phyloP scores from a whole-genome alignment of 2,888 invertebrate species.

The Gerris lacustris region DNA sequence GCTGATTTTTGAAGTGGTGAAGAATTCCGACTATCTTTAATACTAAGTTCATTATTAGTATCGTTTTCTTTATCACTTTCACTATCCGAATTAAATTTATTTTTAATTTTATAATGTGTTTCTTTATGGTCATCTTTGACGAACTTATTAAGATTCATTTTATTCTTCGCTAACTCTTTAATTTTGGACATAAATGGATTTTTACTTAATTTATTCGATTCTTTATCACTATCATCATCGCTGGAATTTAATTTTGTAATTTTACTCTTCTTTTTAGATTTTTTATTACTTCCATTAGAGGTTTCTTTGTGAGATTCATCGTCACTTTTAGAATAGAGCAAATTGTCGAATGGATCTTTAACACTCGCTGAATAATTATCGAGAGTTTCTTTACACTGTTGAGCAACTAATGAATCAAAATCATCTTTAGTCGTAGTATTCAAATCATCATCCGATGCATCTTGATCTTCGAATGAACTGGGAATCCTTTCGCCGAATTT shows the following conservation, averaged over 20 bases:
- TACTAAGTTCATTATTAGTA: too few species aligned
- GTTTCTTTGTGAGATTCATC: neutral
- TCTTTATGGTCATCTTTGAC: neutral
- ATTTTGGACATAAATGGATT: neutral
- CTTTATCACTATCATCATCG: neutral
- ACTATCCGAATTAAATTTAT: neutral
- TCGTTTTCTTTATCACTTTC: slow-evolving; percentile 3
- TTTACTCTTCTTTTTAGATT: neutral
- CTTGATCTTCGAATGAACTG: neutral
- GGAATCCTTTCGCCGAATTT: neutral
- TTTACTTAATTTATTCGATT: neutral
- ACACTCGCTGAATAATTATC: neutral
- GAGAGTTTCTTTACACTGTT: neutral
- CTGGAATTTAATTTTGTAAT: neutral
- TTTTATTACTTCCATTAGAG: neutral
- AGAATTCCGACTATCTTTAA: too few species aligned
- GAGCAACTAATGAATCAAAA: neutral
- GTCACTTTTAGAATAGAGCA: neutral
- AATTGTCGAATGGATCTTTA: neutral
- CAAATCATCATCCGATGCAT: neutral
- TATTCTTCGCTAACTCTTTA: neutral
- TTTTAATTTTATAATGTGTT: neutral
- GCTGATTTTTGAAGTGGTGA: too few species aligned
- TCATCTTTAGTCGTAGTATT: neutral
- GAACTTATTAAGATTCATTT: neutral